Evolutionary conservation across 92 coral and sea anemone genomes (phyloP).

Genomic region (Muricea muricata): DNA sequence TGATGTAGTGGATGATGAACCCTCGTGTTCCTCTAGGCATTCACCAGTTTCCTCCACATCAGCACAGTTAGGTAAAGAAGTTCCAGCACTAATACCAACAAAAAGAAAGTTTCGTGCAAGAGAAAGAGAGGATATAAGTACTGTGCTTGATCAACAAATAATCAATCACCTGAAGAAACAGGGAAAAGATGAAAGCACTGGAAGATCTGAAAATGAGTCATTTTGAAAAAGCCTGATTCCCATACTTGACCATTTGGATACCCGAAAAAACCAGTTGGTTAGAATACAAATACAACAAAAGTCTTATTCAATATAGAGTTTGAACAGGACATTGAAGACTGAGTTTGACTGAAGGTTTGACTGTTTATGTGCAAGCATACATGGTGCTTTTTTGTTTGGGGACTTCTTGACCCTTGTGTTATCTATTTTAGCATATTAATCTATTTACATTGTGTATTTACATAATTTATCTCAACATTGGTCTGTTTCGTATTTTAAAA

Average conservation of each 20-base stretch:
- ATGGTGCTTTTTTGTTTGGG: too few relatives aligned
- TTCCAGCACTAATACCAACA: conserved; percentile 11
- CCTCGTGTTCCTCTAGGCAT: too few relatives aligned
- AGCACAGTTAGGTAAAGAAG: neutral
- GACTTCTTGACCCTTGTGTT: too few relatives aligned
- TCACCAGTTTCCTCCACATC: neutral
- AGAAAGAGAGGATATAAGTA: neutral
- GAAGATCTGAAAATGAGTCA: neutral
- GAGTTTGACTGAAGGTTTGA: too few relatives aligned
- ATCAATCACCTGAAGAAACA: neutral
- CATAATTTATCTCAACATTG: neutral
- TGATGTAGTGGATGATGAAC: too few relatives aligned
- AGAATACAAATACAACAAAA: neutral
- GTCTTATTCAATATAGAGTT: neutral
- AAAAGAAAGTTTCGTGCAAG: neutral
- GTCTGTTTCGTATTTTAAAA: too few relatives aligned
- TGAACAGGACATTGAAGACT: too few relatives aligned
- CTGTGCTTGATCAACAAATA: neutral
- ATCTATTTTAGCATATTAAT: too few relatives aligned
- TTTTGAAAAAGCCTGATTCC: neutral
- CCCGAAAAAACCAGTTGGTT: neutral
- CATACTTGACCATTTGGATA: neutral
- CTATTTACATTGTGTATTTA: neutral
- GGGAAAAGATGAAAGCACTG: neutral
- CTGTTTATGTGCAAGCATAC: too few relatives aligned